Evolutionary conservation across 2,797 vertebrate species (phyloP).

Genomic region (Sphaeramia orbicularis): DNA sequence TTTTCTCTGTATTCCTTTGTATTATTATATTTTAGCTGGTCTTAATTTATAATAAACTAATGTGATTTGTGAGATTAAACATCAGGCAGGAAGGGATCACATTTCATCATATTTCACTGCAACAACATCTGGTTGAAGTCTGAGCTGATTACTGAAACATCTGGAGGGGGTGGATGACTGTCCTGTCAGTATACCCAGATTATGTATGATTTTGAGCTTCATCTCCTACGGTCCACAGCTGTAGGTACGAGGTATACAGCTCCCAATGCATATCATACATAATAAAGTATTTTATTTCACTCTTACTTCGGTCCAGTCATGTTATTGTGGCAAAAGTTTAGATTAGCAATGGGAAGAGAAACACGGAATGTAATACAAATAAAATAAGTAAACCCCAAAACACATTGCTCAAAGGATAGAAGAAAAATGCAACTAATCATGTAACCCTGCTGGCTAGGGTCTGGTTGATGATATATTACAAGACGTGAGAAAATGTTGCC

Average conservation of each 20-base stretch:
- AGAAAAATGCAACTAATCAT: slow-evolving; percentile 32
- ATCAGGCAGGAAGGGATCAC: slow-evolving; percentile 52
- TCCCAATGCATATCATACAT: no score
- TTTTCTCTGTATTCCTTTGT: slow-evolving; percentile 4
- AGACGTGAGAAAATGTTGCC: neutral
- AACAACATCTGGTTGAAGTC: slow-evolving; percentile 73
- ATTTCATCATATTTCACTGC: slow-evolving; percentile 69
- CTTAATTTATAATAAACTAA: slow-evolving; percentile 43
- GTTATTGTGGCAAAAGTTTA: slow-evolving; percentile 19
- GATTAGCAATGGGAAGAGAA: slow-evolving; percentile 5
- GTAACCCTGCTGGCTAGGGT: neutral
- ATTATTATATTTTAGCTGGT: slow-evolving; percentile 4
- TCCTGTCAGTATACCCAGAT: slow-evolving; percentile 55
- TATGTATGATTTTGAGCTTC: slow-evolving; percentile 39
- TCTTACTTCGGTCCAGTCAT: neutral
- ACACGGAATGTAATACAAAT: neutral
- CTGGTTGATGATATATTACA: slow-evolving; percentile 29
- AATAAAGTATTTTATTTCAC: neutral
- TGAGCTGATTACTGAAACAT: slow-evolving; percentile 78
- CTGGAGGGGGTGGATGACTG: slow-evolving; percentile 62
- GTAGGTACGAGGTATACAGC: neutral
- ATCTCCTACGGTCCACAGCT: slow-evolving; percentile 38
- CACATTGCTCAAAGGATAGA: slow-evolving; percentile 4
- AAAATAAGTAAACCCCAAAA: slow-evolving; percentile 27
- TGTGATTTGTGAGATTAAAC: slow-evolving; percentile 53